These are phyloP conservation scores for Scytalopus superciliaris DNA, from an alignment of 2,113 vertebrate genomes.

Conservation along the genomic window DNA sequence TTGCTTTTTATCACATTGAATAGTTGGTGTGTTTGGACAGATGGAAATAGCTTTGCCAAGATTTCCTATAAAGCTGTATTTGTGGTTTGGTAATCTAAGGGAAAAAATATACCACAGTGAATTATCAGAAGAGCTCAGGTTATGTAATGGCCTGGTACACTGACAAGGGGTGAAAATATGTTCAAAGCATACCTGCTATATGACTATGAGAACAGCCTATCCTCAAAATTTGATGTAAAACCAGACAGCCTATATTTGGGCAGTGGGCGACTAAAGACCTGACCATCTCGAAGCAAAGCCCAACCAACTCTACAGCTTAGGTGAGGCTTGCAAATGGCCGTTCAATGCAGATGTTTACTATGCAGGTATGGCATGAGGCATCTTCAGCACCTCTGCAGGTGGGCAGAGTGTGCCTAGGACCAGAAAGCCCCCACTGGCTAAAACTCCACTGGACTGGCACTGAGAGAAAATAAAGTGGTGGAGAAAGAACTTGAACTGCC, in stretches of 20 bases:
- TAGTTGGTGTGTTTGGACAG: background rate
- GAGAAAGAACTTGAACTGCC: background rate
- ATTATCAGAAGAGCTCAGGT: background rate
- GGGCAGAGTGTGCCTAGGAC: background rate
- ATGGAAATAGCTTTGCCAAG: background rate
- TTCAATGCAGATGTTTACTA: background rate
- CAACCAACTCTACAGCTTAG: background rate
- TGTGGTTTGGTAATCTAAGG: background rate
- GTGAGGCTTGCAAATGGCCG: background rate
- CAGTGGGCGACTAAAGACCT: background rate
- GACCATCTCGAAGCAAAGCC: background rate
- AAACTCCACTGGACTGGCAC: background rate
- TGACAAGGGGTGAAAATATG: background rate
- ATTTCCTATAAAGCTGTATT: background rate
- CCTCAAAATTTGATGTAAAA: background rate
- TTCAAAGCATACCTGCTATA: background rate
- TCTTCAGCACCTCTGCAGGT: background rate
- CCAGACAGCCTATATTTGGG: background rate
- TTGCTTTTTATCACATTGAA: background rate
- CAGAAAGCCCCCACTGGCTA: background rate
- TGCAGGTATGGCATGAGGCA: rapidly evolving
- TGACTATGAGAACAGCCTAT: background rate
- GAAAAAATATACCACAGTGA: background rate
- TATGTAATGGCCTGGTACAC: background rate
- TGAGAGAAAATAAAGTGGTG: background rate